Conservation (phyloP, 2,113 vertebrate species). For the Channa maculata region DNA sequence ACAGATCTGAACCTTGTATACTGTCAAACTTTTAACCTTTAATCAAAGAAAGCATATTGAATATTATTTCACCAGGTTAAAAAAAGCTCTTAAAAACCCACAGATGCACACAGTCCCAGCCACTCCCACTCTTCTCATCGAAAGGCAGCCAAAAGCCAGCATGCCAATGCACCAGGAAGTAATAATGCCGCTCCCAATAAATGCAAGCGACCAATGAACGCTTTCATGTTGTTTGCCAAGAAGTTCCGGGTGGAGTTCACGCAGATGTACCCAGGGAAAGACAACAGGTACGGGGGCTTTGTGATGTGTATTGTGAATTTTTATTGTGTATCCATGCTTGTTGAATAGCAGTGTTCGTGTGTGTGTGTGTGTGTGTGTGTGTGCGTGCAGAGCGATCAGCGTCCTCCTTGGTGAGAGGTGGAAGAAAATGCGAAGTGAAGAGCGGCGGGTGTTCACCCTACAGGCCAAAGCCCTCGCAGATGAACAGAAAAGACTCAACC, state of each 20-base stretch:
- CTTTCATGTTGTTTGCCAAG: conserved; percentile 99
- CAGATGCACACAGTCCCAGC: conserved; percentile 66
- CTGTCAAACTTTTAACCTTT: too few relatives aligned
- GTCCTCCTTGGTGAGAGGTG: conserved; percentile 98
- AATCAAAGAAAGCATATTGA: too few relatives aligned
- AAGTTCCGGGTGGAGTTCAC: conserved; percentile 98
- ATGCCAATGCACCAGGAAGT: conserved; percentile 82
- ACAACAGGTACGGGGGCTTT: conserved; percentile 89
- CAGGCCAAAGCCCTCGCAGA: conserved; percentile 98
- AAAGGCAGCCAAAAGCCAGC: conserved; percentile 86
- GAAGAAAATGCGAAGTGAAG: conserved; percentile 98
- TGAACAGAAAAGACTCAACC: conserved; percentile 97
- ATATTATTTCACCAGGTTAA: too few relatives aligned
- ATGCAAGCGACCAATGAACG: conserved; percentile 99
- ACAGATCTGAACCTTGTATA: too few relatives aligned
- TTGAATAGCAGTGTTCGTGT: background rate
- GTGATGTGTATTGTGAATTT: background rate
- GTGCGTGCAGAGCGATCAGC: conserved; percentile 92
- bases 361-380: background rate
- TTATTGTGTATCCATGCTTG: background rate
- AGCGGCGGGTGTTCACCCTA: conserved; percentile 92
- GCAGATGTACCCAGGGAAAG: conserved; percentile 98
- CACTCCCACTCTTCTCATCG: conserved; percentile 79
- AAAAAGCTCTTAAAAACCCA: background rate
- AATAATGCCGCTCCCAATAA: conserved; percentile 87